A percentile compares a stretch with the other conserved stretches of the same genome.
These are phyloP conservation scores for Ctenopoma kingsleyae DNA, from an alignment of 2,797 vertebrate genomes.

Conservation along the genomic window DNA sequence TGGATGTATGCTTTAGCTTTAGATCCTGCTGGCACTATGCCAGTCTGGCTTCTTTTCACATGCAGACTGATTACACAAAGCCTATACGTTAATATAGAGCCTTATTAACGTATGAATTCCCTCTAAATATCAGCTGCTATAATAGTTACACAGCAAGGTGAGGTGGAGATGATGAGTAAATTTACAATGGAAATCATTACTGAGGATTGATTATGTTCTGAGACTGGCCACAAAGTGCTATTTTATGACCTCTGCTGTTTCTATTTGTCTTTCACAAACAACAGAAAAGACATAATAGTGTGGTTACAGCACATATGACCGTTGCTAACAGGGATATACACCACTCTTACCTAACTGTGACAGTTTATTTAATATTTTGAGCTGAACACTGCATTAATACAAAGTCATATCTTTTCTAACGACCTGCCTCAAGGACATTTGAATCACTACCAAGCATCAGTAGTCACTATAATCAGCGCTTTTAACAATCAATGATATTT, in stretches of 20 bases:
- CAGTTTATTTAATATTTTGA: slow-evolving; percentile 37
- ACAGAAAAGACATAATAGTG: slow-evolving; percentile 47
- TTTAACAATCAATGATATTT: neutral
- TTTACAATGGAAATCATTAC: slow-evolving; percentile 75
- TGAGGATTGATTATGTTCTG: slow-evolving; percentile 61
- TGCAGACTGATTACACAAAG: slow-evolving; percentile 28
- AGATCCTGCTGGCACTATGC: slow-evolving; percentile 47
- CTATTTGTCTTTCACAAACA: slow-evolving; percentile 75
- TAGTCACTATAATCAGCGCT: neutral
- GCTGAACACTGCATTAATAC: slow-evolving; percentile 4
- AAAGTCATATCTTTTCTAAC: neutral
- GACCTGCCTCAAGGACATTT: slow-evolving; percentile 5
- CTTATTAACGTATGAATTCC: slow-evolving; percentile 51
- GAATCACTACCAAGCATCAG: neutral
- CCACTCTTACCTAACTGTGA: slow-evolving; percentile 50
- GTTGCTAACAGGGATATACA: slow-evolving; percentile 29
- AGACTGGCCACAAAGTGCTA: slow-evolving; percentile 69
- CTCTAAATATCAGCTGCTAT: slow-evolving; percentile 28
- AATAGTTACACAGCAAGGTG: slow-evolving; percentile 9
- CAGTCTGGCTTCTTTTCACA: slow-evolving; percentile 36
- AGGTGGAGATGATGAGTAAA: slow-evolving; percentile 40
- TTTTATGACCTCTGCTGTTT: slow-evolving; percentile 80
- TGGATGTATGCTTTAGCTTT: slow-evolving; percentile 46
- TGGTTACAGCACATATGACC: slow-evolving; percentile 58
- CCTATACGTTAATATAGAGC: slow-evolving; percentile 9